Evolutionary conservation across 1,140 invertebrate genomes (phyloP), one percentile per base, ranked within the genome.

Genomic region (Drosophila bocki): DNA sequence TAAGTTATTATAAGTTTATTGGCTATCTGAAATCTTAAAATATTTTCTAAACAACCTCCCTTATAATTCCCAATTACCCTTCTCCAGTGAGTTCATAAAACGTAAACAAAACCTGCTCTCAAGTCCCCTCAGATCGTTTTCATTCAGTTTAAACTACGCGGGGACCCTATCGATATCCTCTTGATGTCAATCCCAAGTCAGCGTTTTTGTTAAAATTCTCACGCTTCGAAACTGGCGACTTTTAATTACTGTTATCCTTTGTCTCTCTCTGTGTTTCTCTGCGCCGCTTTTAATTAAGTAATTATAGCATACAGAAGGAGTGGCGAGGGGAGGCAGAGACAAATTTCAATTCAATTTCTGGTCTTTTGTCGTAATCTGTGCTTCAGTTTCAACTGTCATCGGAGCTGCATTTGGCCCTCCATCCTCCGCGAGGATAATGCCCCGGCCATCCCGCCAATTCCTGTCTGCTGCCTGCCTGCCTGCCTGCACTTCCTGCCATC

Each of bases 371-470:
- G 78, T 90, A 88, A 88, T 88, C 85, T 88, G 39, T 85, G 85
- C 81, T 85, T 90, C 81, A 90, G 78, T 90, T 90, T 88, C 78
- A 85, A 85, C 81, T 90, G 85, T 85, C 85, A 88, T 90, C 44
- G 54, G 80, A 87, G 76, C 77, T 80, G 69, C 81, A 83, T 63
- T 77, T 70, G 50, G 51, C 61, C 48, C 69, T 63, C 58, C 22
- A 53, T 58, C 39, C 26, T 33, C 1, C 22, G 29, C 3, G 29
- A 69, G 47, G 19, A 15, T 51, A 51, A 51, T 51, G 11, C 45
- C n/a, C 19, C 33, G 17, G n/a, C 7, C 15, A 35, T 13, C 47
- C 26, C 64, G 26, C 47, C 45, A 53, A 22, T 37, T 47, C 33
- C 41, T 45, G 32, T 42, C n/a, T 32, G 11, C 37, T 58, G 13